Evolutionary conservation across 2,888 invertebrate genomes (phyloP).

Genomic region (Troglohyphantes excavatus): DNA sequence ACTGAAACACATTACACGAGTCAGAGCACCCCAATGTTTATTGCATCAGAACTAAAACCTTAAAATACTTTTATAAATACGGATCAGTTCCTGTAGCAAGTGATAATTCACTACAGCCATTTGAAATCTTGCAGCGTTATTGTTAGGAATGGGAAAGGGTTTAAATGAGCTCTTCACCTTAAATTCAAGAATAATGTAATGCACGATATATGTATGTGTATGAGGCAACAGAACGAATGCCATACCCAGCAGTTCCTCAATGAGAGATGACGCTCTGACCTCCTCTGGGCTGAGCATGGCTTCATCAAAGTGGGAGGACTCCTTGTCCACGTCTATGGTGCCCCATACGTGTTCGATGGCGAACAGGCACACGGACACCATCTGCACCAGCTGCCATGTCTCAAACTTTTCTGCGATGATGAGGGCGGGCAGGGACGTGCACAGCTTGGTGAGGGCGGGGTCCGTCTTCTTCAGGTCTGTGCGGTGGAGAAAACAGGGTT

Average conservation of each 20-base stretch:
- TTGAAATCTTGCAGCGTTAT: too few species aligned
- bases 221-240: not conserved
- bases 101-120: too few species aligned
- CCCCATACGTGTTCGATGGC: constrained; percentile 83
- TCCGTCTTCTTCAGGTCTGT: constrained; percentile 86
- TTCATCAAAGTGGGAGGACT: constrained; percentile 40
- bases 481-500: too few species aligned
- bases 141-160: not conserved
- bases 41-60: too few species aligned
- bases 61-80: too few species aligned
- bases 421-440: constrained; percentile 88
- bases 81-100: too few species aligned
- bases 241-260: constrained; percentile 73
- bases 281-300: constrained; percentile 62
- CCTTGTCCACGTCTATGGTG: constrained; percentile 54
- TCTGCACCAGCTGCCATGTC: constrained; percentile 89
- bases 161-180: too few species aligned
- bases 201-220: too few species aligned
- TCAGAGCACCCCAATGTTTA: too few species aligned
- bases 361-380: constrained; percentile 90
- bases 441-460: constrained; percentile 86
- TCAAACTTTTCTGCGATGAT: constrained; percentile 91
- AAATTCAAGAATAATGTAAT: too few species aligned
- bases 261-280: constrained; percentile 58
- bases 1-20: too few species aligned